These are phyloP conservation scores for Aplysina aerophoba DNA, from an alignment of 37 sponge, comb jelly and placozoan genomes.

Conservation along the genomic window DNA sequence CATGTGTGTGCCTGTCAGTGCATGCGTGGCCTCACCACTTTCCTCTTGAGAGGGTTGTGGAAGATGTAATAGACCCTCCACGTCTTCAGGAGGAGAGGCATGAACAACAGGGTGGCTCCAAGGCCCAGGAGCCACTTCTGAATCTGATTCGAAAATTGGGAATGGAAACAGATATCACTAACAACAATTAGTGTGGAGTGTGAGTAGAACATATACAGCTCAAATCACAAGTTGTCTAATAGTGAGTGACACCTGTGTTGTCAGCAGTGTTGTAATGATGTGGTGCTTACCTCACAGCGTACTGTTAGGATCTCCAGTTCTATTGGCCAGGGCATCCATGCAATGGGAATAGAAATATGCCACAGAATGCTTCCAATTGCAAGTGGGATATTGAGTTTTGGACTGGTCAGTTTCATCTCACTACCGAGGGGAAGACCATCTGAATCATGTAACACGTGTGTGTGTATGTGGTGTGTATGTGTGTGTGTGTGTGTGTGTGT, in stretches of 20 bases:
- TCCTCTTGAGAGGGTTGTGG: constrained; percentile 19
- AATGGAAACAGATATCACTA: not conserved
- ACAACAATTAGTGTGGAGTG: no score
- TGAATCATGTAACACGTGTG: no score
- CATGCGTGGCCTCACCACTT: not conserved
- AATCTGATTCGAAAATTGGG: not conserved
- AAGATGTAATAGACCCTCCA: constrained; percentile 31
- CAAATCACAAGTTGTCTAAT: no score
- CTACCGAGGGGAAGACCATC: not conserved
- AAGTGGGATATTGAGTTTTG: not conserved
- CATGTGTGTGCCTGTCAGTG: no score
- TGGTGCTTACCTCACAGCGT: not conserved
- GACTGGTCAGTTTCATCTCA: constrained; percentile 14
- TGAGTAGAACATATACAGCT: not conserved
- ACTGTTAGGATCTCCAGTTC: not conserved
- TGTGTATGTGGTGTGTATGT: no score
- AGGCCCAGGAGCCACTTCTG: constrained; percentile 24
- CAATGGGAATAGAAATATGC: constrained; percentile 1
- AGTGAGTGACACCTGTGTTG: not conserved
- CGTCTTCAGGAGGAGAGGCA: constrained; percentile 19
- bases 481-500: no score
- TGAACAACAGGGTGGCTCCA: constrained; percentile 20
- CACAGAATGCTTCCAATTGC: not conserved
- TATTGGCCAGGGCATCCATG: not conserved
- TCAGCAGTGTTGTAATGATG: not conserved